Base-by-base conservation (phyloP, 1,140 invertebrate species). In the Phymorhynchus buccinoides region DNA sequence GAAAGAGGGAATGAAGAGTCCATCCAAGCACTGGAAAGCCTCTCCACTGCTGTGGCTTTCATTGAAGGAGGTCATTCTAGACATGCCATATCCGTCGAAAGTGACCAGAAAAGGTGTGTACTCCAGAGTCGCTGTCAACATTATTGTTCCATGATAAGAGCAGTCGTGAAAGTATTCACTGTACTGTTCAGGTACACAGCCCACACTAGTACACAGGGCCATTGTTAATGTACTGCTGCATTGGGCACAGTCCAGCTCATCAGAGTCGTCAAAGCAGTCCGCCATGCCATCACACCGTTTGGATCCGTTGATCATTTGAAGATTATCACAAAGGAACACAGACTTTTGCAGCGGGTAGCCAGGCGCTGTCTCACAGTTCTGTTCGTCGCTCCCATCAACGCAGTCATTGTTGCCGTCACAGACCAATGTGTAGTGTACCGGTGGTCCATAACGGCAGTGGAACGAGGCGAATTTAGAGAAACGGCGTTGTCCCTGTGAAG, bases 351-450 rank as follows among this genome's bases (percentile, higher is more conserved):
- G 9, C 14, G 66, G 37, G 14, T 6, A 37, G 27, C 68, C 42
- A 41, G 44, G n/a, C 44, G 79, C n/a, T 0, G 30, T 27, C 4
- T 44, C 30, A 41, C 86, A 87, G 14, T 30, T 16, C 14, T 42
- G 41, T 44, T 87, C 86, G 39, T 87, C 86, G 42, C 73, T 79
- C 1, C 48, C 35, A 30, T 85, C 86, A 14, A 30, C 48, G 52
- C 86, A 87, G 39, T 84, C 80, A 35, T 1, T 7, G 9, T 83
- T 56, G 0, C 86, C 86, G 39, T 87, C 84, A 84, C 86, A 87
- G 44, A 87, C 80, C n/a, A 84, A 56, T 0, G 82, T 32, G 32
- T 80, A 84, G 44, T 80, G 62, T 27, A 86, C 37, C 22, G 56
- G 37, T n/a, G 30, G 66, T n/a, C 62, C 62, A n/a, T 68, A 42